Percentiles rank a stretch among this genome's conserved stretches.
These are phyloP conservation scores for Uloborus diversus DNA, from an alignment of 1,140 invertebrate genomes.

Conservation along the genomic window DNA sequence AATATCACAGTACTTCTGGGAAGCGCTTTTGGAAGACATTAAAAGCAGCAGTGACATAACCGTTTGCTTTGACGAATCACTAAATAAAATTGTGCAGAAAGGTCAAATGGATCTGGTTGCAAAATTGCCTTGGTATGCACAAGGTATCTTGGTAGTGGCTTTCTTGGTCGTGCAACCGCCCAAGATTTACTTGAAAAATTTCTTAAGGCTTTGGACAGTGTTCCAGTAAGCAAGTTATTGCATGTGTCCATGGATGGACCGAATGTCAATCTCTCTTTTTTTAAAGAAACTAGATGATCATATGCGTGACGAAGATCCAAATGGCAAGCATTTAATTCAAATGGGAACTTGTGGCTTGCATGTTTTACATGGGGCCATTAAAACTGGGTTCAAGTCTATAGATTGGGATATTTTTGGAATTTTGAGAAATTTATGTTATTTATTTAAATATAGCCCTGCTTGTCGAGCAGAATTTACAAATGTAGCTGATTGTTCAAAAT, in stretches of 20 bases:
- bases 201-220: neutral
- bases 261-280: neutral
- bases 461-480: neutral
- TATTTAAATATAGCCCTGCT: slow-evolving; percentile 17
- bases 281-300: neutral
- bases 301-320: neutral
- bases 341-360: neutral
- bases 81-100: neutral
- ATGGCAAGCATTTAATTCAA: neutral
- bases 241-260: slow-evolving; percentile 10
- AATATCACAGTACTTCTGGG: neutral
- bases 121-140: neutral
- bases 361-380: neutral
- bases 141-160: neutral
- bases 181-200: neutral
- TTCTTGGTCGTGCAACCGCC: neutral
- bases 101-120: neutral
- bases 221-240: neutral
- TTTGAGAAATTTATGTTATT: slow-evolving; percentile 12
- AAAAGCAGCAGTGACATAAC: neutral
- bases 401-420: neutral
- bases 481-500: neutral
- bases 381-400: neutral
- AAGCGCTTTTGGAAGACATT: neutral
- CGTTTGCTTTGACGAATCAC: neutral